Evolutionary conservation across 35 echinoderm and acorn worm species (phyloP).

Genomic region (Strongylocentrotus purpuratus): DNA sequence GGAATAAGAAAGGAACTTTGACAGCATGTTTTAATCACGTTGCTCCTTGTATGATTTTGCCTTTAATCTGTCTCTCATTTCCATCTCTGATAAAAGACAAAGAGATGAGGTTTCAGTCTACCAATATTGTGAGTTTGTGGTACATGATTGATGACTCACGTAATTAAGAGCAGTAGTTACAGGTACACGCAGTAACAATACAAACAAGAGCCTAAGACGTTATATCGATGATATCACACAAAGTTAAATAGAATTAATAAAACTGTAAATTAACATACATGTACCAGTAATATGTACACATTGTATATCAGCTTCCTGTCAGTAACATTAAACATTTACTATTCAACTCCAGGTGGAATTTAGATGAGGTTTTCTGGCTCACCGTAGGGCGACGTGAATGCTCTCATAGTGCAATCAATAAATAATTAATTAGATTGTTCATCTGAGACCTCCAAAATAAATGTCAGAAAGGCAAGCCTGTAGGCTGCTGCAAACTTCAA

Average conservation of each 20-base stretch:
- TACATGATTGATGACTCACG: neutral
- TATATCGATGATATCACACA: neutral
- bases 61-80: neutral
- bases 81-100: neutral
- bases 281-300: neutral
- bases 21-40: too few relatives aligned
- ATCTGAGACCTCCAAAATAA: constrained; percentile 14
- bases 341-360: neutral
- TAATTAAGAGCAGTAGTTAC: neutral
- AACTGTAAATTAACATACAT: neutral
- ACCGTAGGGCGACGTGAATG: neutral
- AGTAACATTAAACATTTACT: neutral
- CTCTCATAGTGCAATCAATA: constrained; percentile 28
- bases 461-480: neutral
- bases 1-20: too few relatives aligned
- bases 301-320: neutral
- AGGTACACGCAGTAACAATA: neutral
- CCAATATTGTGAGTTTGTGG: neutral
- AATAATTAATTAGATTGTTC: constrained; percentile 45
- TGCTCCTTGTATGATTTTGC: neutral
- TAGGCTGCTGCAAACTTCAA: neutral
- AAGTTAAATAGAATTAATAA: neutral
- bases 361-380: neutral
- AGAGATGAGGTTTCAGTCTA: neutral
- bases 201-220: neutral